Conservation (phyloP, 2,113 vertebrate genomes). For the Crotalus viridis region DNA sequence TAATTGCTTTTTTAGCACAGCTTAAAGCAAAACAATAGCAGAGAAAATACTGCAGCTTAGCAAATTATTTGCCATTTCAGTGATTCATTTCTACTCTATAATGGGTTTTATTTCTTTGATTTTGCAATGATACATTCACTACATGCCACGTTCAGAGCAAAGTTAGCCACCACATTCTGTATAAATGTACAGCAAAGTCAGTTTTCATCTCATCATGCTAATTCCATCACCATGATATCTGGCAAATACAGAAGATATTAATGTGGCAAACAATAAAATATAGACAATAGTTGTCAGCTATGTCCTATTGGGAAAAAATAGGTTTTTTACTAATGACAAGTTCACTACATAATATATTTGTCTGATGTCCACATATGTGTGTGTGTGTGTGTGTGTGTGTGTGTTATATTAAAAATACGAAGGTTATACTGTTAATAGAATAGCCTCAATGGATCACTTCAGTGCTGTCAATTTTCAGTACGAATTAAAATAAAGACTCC, state of each 20-base stretch:
- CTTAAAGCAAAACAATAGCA: constrained; percentile 66
- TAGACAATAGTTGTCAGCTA: constrained; percentile 8
- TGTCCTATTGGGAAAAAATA: neutral
- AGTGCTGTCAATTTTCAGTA: neutral
- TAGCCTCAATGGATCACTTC: neutral
- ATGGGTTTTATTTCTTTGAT: constrained; percentile 65
- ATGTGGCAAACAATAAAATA: constrained; percentile 31
- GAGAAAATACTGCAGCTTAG: constrained; percentile 61
- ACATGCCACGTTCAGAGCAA: constrained; percentile 68
- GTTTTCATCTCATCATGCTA: constrained; percentile 47
- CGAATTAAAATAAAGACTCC: neutral
- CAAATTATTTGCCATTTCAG: constrained; percentile 64
- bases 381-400: too few relatives aligned
- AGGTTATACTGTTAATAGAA: neutral
- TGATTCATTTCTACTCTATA: constrained; percentile 67
- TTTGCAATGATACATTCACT: constrained; percentile 70
- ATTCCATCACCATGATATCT: constrained; percentile 6
- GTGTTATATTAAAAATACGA: too few relatives aligned
- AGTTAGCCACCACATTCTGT: constrained; percentile 57
- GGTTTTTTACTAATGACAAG: constrained; percentile 14
- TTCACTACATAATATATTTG: constrained; percentile 21
- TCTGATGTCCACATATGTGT: neutral
- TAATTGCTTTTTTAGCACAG: constrained; percentile 65
- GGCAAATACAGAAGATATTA: constrained; percentile 3
- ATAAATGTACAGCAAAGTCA: constrained; percentile 50